Percentiles rank a stretch among this genome's conserved stretches.
phyloP scores from a whole-genome alignment of 2,888 invertebrate species.

The Leptodirus hochenwartii region DNA sequence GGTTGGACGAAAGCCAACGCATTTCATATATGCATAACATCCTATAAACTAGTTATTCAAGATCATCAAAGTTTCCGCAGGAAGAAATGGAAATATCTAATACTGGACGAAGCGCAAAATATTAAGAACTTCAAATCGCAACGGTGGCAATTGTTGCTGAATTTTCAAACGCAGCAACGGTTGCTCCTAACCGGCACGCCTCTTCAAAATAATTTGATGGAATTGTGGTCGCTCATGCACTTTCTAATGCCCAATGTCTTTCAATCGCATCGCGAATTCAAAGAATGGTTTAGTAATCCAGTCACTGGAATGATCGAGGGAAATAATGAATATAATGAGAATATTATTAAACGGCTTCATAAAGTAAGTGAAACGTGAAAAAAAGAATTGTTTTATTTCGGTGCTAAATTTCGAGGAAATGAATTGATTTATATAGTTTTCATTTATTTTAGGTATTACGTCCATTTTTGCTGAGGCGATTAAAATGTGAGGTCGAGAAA shows the following conservation, averaged over 20 bases:
- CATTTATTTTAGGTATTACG: slow-evolving; percentile 51
- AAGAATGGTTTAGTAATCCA: slow-evolving; percentile 97
- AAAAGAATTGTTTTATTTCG: slow-evolving; percentile 7
- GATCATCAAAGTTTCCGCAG: slow-evolving; percentile 95
- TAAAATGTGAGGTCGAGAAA: slow-evolving; percentile 91
- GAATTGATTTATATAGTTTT: slow-evolving; percentile 6
- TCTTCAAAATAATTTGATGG: slow-evolving; percentile 89
- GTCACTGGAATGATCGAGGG: slow-evolving; percentile 94
- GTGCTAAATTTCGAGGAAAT: slow-evolving; percentile 6
- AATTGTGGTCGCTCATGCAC: slow-evolving; percentile 96
- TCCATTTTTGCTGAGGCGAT: slow-evolving; percentile 79
- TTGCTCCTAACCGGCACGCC: slow-evolving; percentile 88
- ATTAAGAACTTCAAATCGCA: slow-evolving; percentile 99
- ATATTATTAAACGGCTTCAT: slow-evolving; percentile 71
- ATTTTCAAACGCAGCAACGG: slow-evolving; percentile 82
- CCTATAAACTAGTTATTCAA: slow-evolving; percentile 94
- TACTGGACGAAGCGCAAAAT: slow-evolving; percentile 96
- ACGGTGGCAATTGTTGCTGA: slow-evolving; percentile 91
- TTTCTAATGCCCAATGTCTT: slow-evolving; percentile 96
- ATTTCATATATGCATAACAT: slow-evolving; percentile 96
- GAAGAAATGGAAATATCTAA: slow-evolving; percentile 96
- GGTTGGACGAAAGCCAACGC: slow-evolving; percentile 99
- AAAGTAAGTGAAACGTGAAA: slow-evolving; percentile 37
- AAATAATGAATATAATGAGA: slow-evolving; percentile 78
- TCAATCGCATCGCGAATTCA: slow-evolving; percentile 88